Evolutionary conservation across 2,113 vertebrate genomes (phyloP), one percentile per base, ranked within the genome.

Genomic region (Coracopsis vasa): DNA sequence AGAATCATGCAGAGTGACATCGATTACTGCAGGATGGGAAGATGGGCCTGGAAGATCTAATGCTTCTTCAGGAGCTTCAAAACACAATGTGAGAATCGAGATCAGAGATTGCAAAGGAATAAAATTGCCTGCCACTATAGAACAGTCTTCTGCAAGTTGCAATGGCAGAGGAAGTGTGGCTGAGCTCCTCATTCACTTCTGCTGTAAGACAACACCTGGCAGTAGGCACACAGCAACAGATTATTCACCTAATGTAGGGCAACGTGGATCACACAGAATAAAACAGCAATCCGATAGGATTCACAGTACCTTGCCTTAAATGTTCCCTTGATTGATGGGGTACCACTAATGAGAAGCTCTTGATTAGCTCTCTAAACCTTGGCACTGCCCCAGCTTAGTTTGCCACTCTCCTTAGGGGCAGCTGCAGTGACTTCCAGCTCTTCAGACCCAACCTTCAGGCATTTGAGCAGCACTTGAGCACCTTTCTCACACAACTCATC

Each of bases 21-120:
- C 98, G 8, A 99, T 99, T 0, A 99, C 98, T 77, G 98, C 97
- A 4, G 98, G 98, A 67, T 99, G 98, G 9, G 98, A 93, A 23
- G 98, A 98, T 82, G 99, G 99, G 92, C 98, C 98, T 5, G 99
- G 99, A 60, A 99, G 98, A 92, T 99, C 99, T 72, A 99, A 99
- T 14, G 99, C 99, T 78, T 99, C 99, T 80, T 99, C 98, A 95
- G 98, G 99, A 98, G 97, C 97, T 97, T 58, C 94, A 96, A 97
- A 92, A 96, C 35, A 89, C 80, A 85, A 93, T 2, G 10, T 71
- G 33, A 75, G 70, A 51, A 75, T 44, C 28, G 65, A 65, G 17
- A 45, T 85, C 53, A 88, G 62, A 73, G 33, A 50, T 0, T 2
- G 11, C 16, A 91, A 35, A 83, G 54, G 25, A 74, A 7, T 31